A percentile compares a stretch with the other conserved stretches of the same genome.
These are phyloP conservation scores for Tachypleus tridentatus DNA, from an alignment of 1,140 invertebrate genomes.

Conservation along the genomic window DNA sequence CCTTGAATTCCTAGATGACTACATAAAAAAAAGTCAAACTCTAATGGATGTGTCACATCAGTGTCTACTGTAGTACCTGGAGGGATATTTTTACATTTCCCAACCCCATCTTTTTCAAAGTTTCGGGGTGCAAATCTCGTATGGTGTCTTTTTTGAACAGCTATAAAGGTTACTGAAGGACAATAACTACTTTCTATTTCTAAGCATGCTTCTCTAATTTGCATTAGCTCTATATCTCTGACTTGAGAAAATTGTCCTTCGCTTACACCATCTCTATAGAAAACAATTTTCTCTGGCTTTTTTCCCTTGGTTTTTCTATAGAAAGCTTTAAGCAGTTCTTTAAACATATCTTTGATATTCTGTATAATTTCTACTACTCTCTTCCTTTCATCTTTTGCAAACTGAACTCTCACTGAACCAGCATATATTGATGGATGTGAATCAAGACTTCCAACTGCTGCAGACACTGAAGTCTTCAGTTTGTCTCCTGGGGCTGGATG, in stretches of 20 bases:
- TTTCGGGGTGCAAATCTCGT: constrained; percentile 21
- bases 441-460: constrained; percentile 35
- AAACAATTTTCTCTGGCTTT: constrained; percentile 32
- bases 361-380: constrained; percentile 15
- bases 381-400: constrained; percentile 10
- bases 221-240: constrained; percentile 18
- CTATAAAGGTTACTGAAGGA: constrained; percentile 22
- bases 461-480: constrained; percentile 66
- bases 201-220: constrained; percentile 15
- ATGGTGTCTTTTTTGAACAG: constrained; percentile 25
- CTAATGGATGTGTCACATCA: constrained; percentile 60
- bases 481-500: constrained; percentile 60
- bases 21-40: constrained; percentile 75
- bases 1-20: constrained; percentile 45
- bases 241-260: constrained; percentile 36
- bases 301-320: constrained; percentile 9
- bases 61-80: constrained; percentile 75
- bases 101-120: constrained; percentile 18
- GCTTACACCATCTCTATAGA: constrained; percentile 38
- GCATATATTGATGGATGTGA: constrained; percentile 15
- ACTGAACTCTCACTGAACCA: constrained; percentile 15
- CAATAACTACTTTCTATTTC: constrained; percentile 4
- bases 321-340: constrained; percentile 36
- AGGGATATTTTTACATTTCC: constrained; percentile 50
- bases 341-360: constrained; percentile 55